A percentile compares a stretch with the other conserved stretches of the same genome.
Evolutionary conservation across 92 coral and sea anemone species (phyloP).

Genomic region (Ricordea florida): DNA sequence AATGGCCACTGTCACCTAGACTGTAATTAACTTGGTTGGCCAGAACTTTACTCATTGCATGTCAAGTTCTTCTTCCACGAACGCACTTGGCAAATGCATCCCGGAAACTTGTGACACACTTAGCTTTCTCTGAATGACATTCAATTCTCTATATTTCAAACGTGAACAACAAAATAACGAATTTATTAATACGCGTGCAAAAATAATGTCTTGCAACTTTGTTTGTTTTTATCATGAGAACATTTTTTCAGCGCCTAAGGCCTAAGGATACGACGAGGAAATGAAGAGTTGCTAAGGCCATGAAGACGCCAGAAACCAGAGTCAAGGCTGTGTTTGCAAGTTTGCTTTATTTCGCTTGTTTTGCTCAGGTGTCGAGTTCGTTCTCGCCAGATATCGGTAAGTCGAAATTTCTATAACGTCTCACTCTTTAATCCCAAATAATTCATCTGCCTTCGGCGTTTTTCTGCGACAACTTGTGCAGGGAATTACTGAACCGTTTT

Average conservation of each 20-base stretch:
- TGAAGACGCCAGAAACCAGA: background rate
- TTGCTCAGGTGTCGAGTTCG: too few species aligned
- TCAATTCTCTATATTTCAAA: background rate
- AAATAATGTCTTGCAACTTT: background rate
- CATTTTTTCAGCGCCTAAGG: background rate
- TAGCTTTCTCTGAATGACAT: background rate
- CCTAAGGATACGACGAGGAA: background rate
- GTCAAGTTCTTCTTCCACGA: background rate
- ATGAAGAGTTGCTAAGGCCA: background rate
- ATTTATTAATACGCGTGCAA: constrained; percentile 1
- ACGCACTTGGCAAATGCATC: background rate
- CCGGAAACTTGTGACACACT: constrained; percentile 35
- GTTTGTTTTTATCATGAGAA: background rate
- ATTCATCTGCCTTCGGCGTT: too few species aligned
- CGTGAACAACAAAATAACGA: background rate
- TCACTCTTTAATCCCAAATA: too few species aligned
- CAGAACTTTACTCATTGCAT: background rate
- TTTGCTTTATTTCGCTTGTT: background rate
- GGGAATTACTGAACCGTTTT: too few species aligned
- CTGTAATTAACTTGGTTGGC: constrained; percentile 1
- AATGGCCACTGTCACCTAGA: constrained; percentile 1
- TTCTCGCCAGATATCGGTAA: too few species aligned
- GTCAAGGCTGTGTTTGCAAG: background rate
- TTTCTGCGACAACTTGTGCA: too few species aligned
- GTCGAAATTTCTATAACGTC: too few species aligned